Percentiles rank a stretch among this genome's conserved stretches.
These are phyloP conservation scores for Phalangium opilio DNA, from an alignment of 2,888 invertebrate species.

Conservation along the genomic window DNA sequence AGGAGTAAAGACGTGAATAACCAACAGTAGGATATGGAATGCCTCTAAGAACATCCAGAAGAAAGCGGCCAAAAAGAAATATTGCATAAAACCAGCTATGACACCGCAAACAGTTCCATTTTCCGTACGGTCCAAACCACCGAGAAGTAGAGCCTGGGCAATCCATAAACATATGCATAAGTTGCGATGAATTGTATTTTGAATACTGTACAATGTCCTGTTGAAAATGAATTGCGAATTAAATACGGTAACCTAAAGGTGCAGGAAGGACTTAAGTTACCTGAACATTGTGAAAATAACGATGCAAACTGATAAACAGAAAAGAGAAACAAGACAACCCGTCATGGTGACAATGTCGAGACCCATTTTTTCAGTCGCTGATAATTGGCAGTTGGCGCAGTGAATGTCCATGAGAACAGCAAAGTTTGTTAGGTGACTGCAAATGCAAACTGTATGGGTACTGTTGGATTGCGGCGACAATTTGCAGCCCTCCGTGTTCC, in stretches of 20 bases:
- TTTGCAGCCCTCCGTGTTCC: constrained; percentile 10
- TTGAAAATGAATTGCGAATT: too few species aligned
- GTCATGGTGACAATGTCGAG: constrained; percentile 9
- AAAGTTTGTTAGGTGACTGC: constrained; percentile 13
- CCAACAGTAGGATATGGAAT: constrained; percentile 16
- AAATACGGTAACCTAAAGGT: too few species aligned
- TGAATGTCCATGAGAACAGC: constrained; percentile 11
- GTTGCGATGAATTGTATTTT: constrained; percentile 16
- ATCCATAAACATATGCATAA: constrained; percentile 12
- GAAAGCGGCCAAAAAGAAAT: constrained; percentile 17
- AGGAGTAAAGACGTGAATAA: constrained; percentile 17
- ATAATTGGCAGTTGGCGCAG: constrained; percentile 3
- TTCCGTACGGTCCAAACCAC: constrained; percentile 15
- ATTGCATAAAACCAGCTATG: constrained; percentile 16
- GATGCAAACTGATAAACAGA: constrained; percentile 9
- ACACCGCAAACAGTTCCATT: constrained; percentile 15
- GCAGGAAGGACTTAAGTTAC: too few species aligned
- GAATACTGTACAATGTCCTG: constrained; percentile 7
- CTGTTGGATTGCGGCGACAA: constrained; percentile 5
- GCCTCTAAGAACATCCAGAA: constrained; percentile 20
- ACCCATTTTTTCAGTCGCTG: neutral
- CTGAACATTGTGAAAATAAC: constrained; percentile 9
- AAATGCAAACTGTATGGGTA: constrained; percentile 8
- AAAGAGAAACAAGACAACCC: constrained; percentile 10
- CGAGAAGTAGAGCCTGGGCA: constrained; percentile 13